Conservation (phyloP, 2,888 invertebrate species). For the Nyleta sp. region DNA sequence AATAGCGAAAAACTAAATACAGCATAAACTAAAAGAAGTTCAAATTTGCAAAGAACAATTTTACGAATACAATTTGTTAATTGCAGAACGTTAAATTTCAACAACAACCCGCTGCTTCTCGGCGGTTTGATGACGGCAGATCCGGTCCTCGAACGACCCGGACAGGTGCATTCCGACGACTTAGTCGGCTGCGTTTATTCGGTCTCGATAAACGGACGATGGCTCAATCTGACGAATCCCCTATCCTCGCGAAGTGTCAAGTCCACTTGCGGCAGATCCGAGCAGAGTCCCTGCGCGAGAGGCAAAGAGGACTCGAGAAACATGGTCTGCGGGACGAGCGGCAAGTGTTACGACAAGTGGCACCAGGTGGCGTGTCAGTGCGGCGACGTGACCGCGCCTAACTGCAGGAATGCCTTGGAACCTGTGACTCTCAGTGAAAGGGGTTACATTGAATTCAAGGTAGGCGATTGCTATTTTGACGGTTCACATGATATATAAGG, state of each 20-base stretch:
- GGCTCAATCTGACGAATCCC: constrained; percentile 91
- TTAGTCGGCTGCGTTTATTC: constrained; percentile 97
- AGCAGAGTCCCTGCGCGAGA: constrained; percentile 85
- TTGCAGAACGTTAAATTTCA: constrained; percentile 94
- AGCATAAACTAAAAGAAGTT: too few species aligned
- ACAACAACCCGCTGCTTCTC: constrained; percentile 92
- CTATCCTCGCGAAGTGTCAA: constrained; percentile 88
- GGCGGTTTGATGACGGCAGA: constrained; percentile 94
- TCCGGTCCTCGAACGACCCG: constrained; percentile 93
- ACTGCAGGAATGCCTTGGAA: constrained; percentile 90
- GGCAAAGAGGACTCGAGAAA: constrained; percentile 77
- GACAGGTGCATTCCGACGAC: constrained; percentile 95
- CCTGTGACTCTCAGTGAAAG: constrained; percentile 91
- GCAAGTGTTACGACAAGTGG: constrained; percentile 94
- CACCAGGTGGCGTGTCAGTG: constrained; percentile 88
- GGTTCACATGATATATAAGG: too few species aligned
- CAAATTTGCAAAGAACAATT: too few species aligned
- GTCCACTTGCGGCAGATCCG: constrained; percentile 89
- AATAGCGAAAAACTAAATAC: too few species aligned
- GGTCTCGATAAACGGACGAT: constrained; percentile 93
- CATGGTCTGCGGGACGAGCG: constrained; percentile 85
- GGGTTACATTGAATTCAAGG: constrained; percentile 89
- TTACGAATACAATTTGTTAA: neutral
- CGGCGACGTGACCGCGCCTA: constrained; percentile 89
- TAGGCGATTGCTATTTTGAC: constrained; percentile 50